Percentiles rank a stretch among this genome's conserved stretches.
Evolutionary conservation across 1,140 invertebrate species (phyloP).

Genomic region (Melipona quadrifasciata): DNA sequence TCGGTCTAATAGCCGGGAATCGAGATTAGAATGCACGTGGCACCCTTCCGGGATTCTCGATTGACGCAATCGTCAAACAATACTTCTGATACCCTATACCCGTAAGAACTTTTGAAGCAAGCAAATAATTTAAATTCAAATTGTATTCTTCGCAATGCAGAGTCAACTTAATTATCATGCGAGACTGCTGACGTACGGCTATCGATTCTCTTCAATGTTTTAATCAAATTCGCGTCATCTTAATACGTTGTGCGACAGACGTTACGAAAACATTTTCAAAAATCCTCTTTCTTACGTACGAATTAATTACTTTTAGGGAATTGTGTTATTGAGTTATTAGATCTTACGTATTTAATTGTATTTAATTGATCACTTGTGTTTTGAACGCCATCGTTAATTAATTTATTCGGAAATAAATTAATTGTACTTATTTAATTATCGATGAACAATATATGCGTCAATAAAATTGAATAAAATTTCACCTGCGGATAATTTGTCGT

Average conservation of each 20-base stretch:
- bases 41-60: slow-evolving; percentile 67
- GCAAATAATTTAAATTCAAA: slow-evolving; percentile 31
- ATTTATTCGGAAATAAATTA: background rate
- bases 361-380: background rate
- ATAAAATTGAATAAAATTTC: background rate
- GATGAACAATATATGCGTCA: too few relatives aligned
- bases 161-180: too few relatives aligned
- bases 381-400: background rate
- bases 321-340: background rate
- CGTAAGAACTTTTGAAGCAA: slow-evolving; percentile 28
- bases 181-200: background rate
- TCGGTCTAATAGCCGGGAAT: slow-evolving; percentile 70
- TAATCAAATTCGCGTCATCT: background rate
- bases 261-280: background rate
- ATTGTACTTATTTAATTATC: background rate
- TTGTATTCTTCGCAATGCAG: background rate
- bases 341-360: background rate
- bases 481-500: background rate
- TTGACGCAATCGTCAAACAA: slow-evolving; percentile 18
- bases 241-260: background rate
- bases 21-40: slow-evolving; percentile 81
- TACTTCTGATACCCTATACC: slow-evolving; percentile 35
- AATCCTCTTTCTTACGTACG: background rate
- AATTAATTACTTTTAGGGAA: background rate
- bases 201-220: background rate